phyloP scores from a whole-genome alignment of 2,888 invertebrate species.

The Schizaphis graminum region DNA sequence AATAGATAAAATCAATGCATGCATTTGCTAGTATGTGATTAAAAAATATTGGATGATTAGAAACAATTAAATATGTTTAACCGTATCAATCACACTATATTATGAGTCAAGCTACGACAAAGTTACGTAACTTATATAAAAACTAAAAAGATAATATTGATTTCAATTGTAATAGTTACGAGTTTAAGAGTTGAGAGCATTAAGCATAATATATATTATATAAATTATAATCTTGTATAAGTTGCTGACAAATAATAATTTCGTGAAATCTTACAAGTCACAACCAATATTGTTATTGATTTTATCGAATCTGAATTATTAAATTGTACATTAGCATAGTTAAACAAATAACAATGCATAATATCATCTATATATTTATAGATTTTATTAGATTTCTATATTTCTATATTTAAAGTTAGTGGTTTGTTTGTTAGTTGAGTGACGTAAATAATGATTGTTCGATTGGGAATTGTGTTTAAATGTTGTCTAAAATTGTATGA shows the following conservation, averaged over 20 bases:
- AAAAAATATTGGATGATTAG: neutral
- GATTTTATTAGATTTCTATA: too few species aligned
- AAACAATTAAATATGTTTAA: neutral
- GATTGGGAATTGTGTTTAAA: too few species aligned
- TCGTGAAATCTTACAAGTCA: neutral
- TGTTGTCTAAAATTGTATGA: neutral
- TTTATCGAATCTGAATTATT: neutral
- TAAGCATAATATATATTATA: neutral
- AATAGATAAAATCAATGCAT: neutral
- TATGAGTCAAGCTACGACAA: neutral
- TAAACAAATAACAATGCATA: neutral
- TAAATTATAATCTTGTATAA: neutral
- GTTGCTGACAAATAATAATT: neutral
- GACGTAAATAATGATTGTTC: too few species aligned
- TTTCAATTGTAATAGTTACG: neutral
- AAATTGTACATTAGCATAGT: neutral
- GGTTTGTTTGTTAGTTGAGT: neutral
- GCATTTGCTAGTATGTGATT: neutral
- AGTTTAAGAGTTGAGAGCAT: neutral
- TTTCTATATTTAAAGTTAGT: too few species aligned
- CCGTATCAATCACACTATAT: neutral
- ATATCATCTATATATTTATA: too few species aligned
- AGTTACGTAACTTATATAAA: neutral
- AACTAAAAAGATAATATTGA: neutral
- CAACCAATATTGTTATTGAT: neutral